Evolutionary conservation across 2,113 vertebrate genomes (phyloP), one percentile per base, ranked within the genome.

Genomic region (Anolis carolinensis): DNA sequence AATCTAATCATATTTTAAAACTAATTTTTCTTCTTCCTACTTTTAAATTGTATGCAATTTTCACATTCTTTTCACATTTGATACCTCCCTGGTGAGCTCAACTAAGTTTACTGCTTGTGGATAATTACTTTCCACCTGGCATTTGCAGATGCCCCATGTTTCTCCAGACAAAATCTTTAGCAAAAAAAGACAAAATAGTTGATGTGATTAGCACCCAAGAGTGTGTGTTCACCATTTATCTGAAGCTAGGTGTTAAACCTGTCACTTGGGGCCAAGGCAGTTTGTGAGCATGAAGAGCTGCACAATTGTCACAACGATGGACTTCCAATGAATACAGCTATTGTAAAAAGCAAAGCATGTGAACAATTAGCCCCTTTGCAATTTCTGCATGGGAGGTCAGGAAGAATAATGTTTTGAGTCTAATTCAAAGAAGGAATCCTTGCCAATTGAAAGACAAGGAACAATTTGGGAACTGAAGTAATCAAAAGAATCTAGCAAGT

Each of bases 391-490:
- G 18, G 44, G n/a, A 62, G 23, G 27, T 39, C 55, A 75, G 44
- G 55, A 75, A 83, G 59, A 44, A 25, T 44, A 74, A 63, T 18
- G 39, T 36, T 39, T 48, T 36, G 63, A 25, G 13, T 74, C 73
- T 63, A 25, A 25, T 74, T 62, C 55, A 63, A 30, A 83, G 50
- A 55, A 68, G 10, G 36, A 72, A 32, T 27, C 23, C 6, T 13
- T 36, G 7, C 9, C 34, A 83, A 34, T 82, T 72, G 55, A 72
- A 72, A 20, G n/a, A 10, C 30, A 59, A 32, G 13, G 10, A 39
- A 62, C 73, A 39, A 70, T 10, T 32, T 25, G 52, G 21, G 44
- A 48, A 80, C 36, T 89, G 82, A 68, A 92, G 5, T 36, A 52
- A 36, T 82, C 36, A 4, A 76, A 39, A 79, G 21, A 30, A 63